Evolutionary conservation across 2,113 vertebrate species (phyloP), one percentile per base, ranked within the genome.

Genomic region (Sclerurus mexicanus): DNA sequence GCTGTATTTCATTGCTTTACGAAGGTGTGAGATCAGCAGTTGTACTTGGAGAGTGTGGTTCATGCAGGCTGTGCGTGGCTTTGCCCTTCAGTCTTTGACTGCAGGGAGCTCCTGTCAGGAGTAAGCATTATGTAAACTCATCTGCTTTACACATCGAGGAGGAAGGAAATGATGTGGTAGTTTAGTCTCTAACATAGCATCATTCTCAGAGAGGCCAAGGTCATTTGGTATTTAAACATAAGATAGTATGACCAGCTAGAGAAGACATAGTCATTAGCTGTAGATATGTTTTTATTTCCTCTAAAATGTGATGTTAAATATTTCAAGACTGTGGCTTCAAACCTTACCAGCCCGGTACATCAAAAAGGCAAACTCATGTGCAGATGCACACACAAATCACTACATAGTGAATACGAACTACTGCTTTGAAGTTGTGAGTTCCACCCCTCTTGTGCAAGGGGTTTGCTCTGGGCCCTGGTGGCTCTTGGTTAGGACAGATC

Each of bases 131-230:
- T 3, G 40, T 95, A 92, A 94, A 74, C 76, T 72, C 76, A 68
- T 69, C 82, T 90, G 83, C 90, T 96, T 89, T 94, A 66, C 55
- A 71, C 52, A 90, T 86, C 3, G 7, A 93, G 76, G 86, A 90
- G 80, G 92, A 93, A 62, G 90, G 86, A 96, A 93, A 90, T 81
- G 22, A 92, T 90, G 64, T 90, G 79, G 68, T 90, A 84, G 19
- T 91, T 87, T 27, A 40, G 67, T 62, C 67, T 91, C 91, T 28
- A 69, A 21, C 37, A 20, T 20, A 84, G 69, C 69, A 59, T 22
- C 60, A 1, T 59, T 90, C 46, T 83, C 24, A 67, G 67, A 74
- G 78, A 58, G 64, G 42, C 88, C 84, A 85, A 47, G 67, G 40
- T 78, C 3, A 0, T 82, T 53, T 35, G 33, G 11, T 86, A 35